Evolutionary conservation across 2,888 invertebrate genomes (phyloP).

Genomic region (Frankliniella fusca): DNA sequence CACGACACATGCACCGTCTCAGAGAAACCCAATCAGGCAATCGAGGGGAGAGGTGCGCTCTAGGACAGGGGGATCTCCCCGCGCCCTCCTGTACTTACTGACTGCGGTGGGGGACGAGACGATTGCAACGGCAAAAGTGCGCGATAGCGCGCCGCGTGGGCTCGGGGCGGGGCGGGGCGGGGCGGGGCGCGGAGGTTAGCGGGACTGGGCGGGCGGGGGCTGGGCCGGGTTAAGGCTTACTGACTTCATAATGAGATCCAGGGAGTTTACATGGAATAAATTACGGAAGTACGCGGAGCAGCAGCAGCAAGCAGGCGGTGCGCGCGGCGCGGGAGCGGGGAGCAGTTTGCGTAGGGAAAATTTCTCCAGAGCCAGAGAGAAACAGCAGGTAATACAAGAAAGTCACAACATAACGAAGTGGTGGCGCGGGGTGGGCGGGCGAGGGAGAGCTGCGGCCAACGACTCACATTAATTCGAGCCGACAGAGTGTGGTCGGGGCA

Average conservation of each 20-base stretch:
- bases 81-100: too few relatives aligned
- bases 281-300: constrained; percentile 5
- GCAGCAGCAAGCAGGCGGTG: not conserved
- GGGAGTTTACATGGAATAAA: constrained; percentile 26
- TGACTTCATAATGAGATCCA: constrained; percentile 22
- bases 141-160: too few relatives aligned
- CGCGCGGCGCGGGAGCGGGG: not conserved
- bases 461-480: constrained; percentile 1
- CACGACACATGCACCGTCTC: too few relatives aligned
- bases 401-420: not conserved
- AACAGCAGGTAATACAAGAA: constrained; percentile 26
- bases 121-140: too few relatives aligned
- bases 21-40: too few relatives aligned
- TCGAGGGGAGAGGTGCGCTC: too few relatives aligned
- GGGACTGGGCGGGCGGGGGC: not conserved
- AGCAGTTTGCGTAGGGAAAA: constrained; percentile 15
- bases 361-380: constrained; percentile 15
- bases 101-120: too few relatives aligned
- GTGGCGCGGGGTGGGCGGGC: not conserved
- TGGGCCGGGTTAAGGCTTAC: not conserved
- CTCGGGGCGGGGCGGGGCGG: not conserved
- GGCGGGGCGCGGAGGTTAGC: not conserved
- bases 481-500: not conserved
- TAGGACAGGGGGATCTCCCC: too few relatives aligned
- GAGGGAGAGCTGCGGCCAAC: not conserved